Evolutionary conservation across 2,797 vertebrate species (phyloP), one percentile per base, ranked within the genome.

Genomic region (Protonibea diacanthus): DNA sequence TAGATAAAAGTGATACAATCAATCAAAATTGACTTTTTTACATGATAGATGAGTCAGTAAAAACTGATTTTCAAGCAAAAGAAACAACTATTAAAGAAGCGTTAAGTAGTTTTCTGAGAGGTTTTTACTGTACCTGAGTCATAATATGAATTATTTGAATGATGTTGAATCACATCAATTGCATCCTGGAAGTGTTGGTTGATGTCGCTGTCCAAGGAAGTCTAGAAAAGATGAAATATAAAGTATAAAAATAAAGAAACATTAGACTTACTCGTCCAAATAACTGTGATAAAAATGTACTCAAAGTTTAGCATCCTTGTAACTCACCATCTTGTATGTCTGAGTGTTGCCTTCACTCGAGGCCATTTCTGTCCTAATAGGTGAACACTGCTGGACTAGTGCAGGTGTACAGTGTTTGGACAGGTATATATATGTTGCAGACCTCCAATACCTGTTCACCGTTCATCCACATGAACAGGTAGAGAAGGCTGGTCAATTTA

Each of bases 141-240:
- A 40, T 92, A 95, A 23, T 95, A 96, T 27, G 93, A 91, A 72
- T 92, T 91, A 18, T 91, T 75, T 5, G 97, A 97, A 83, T 99
- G 96, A 27, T 97, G 95, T 64, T 97, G 96, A 88, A 99, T 93
- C 38, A 99, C 96, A 73, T 99, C 97, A n/a, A 98, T 96, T 0
- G 97, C 98, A 86, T 99, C 98, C 92, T 99, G 96, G 25, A 98
- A 97, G 63, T 96, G 96, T 72, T 98, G 97, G 80, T 96, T 97
- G 49, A 95, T 92, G 48, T 99, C 97, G 66, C 93, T 95, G 69
- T 97, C 96, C 80, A 94, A 61, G 83, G 94, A 95, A 68, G 73
- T 94, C 97, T 99, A 42, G 40, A 80, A 81, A 4, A 49, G 11
- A 69, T 3, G 58, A 23, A 55, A 25, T 38, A 38, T 38, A 21